These are phyloP conservation scores for Zaprionus vittiger DNA, from an alignment of 1,140 invertebrate genomes.

Conservation along the genomic window DNA sequence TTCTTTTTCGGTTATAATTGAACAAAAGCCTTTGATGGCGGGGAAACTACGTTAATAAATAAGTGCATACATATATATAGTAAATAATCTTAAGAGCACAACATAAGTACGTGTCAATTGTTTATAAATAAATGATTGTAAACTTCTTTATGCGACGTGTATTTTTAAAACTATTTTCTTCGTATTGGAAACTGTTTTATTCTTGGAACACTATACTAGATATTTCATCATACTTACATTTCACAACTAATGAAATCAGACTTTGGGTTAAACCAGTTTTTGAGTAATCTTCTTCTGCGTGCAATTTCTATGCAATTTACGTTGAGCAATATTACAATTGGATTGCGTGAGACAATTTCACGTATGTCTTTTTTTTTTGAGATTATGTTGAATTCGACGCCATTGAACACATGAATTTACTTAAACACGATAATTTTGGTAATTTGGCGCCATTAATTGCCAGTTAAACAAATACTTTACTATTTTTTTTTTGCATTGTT, in stretches of 20 bases:
- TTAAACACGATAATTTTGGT: conserved; percentile 11
- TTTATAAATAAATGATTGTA: conserved; percentile 7
- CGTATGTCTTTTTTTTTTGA: not conserved
- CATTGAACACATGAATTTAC: conserved; percentile 17
- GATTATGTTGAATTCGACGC: conserved; percentile 1
- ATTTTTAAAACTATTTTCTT: not conserved
- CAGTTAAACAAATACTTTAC: conserved; percentile 7
- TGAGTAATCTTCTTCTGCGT: conserved; percentile 1
- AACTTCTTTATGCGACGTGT: not conserved
- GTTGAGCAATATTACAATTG: conserved; percentile 27
- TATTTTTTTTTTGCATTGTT: conserved; percentile 29
- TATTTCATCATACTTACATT: conserved; percentile 48
- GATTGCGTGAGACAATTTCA: conserved; percentile 35
- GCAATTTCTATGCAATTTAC: conserved; percentile 29
- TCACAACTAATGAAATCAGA: conserved; percentile 12
- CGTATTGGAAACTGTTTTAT: not conserved
- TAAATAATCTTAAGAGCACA: not conserved
- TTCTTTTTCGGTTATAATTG: conserved; percentile 6
- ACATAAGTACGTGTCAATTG: conserved; percentile 33
- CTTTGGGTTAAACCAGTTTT: conserved; percentile 35
- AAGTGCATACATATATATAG: not conserved
- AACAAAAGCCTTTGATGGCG: conserved; percentile 27
- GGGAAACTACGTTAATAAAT: conserved; percentile 25
- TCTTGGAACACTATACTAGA: not conserved
- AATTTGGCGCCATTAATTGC: conserved; percentile 19